Percentiles rank a stretch among this genome's conserved stretches.
Conservation (phyloP, 2,797 vertebrate genomes). For the Huso huso region DNA sequence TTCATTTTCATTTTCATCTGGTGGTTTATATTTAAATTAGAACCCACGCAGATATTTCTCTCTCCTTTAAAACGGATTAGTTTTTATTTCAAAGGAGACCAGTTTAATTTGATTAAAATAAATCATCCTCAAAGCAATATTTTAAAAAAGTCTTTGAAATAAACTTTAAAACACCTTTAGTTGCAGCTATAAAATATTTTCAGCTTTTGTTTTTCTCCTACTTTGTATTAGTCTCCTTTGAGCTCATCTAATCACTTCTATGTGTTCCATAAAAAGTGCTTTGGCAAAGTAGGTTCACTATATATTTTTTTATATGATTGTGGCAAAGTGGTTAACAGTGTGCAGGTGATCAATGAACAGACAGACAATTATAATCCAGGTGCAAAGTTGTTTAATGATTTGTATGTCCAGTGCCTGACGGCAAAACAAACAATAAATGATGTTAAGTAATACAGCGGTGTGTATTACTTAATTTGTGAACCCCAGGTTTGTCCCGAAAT, state of each 20-base stretch:
- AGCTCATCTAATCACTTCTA: conserved; percentile 3
- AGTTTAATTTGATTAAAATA: conserved; percentile 34
- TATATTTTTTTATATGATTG: too few species aligned
- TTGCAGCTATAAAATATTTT: conserved; percentile 8
- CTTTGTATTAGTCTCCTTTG: conserved; percentile 17
- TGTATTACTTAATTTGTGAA: too few species aligned
- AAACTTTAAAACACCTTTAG: conserved; percentile 18
- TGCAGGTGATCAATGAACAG: too few species aligned
- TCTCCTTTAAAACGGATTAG: conserved; percentile 26
- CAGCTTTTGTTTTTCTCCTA: conserved; percentile 9
- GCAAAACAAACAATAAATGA: too few species aligned
- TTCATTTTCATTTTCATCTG: conserved; percentile 28
- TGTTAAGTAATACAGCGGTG: too few species aligned
- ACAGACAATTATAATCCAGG: too few species aligned
- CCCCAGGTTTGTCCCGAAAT: too few species aligned
- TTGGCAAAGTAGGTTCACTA: too few species aligned
- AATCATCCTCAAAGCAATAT: conserved; percentile 20
- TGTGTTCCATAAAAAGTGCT: too few species aligned
- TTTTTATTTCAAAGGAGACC: conserved; percentile 31
- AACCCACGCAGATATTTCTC: conserved; percentile 15
- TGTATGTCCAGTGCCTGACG: too few species aligned
- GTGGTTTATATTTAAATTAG: conserved; percentile 33
- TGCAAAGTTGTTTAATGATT: too few species aligned
- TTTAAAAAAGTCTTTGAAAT: conserved; percentile 21
- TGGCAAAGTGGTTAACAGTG: too few species aligned